Conservation (phyloP, 2,797 vertebrate genomes). For the Sebastes glaucus region DNA sequence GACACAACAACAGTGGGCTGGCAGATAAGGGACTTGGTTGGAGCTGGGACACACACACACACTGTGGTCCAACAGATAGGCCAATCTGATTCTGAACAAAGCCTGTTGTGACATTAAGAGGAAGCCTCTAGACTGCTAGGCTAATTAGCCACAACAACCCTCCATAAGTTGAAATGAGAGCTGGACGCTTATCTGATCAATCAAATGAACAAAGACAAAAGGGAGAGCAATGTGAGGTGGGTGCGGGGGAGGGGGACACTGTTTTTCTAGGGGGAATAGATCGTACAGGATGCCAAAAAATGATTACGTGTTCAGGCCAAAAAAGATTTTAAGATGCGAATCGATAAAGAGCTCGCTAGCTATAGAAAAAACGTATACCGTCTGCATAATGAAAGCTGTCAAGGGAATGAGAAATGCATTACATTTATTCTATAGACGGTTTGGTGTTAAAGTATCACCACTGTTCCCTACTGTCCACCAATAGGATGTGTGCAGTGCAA, state of each 20-base stretch:
- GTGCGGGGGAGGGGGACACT: constrained; percentile 29
- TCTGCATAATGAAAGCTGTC: neutral
- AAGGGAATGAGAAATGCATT: neutral
- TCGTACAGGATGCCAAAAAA: constrained; percentile 15
- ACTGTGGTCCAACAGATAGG: neutral
- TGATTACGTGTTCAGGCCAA: constrained; percentile 16
- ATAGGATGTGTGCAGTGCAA: neutral
- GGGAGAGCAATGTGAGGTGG: constrained; percentile 27
- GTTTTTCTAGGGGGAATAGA: constrained; percentile 23
- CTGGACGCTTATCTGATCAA: constrained; percentile 71
- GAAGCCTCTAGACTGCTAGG: constrained; percentile 56
- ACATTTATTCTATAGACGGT: neutral
- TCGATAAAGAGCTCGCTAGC: neutral
- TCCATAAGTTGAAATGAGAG: constrained; percentile 58
- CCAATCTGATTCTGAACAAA: constrained; percentile 57
- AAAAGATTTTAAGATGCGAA: constrained; percentile 51
- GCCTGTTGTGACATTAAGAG: constrained; percentile 71
- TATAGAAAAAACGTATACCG: neutral
- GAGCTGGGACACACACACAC: constrained; percentile 1
- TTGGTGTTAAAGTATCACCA: neutral
- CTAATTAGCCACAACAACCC: constrained; percentile 76
- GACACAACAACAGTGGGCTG: constrained; percentile 63
- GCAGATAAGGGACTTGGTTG: constrained; percentile 57
- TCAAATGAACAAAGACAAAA: constrained; percentile 72
- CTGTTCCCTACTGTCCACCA: neutral